Evolutionary conservation across 2,113 vertebrate species (phyloP).

Genomic region (Nipponia nippon): DNA sequence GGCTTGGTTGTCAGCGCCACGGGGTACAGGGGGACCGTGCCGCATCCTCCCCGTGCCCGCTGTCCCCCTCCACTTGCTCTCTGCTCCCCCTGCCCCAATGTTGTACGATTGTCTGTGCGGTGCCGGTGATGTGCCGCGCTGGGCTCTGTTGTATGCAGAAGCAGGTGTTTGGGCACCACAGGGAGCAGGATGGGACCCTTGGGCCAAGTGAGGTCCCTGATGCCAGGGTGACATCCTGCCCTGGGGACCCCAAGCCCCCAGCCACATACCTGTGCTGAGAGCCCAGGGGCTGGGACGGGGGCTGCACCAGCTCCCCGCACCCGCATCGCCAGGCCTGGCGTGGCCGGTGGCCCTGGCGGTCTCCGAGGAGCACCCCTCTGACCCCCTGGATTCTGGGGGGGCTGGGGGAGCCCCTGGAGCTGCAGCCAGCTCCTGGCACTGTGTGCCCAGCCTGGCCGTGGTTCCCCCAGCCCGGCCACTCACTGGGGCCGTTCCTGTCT

Average conservation of each 20-base stretch:
- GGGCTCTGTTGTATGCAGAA: not conserved
- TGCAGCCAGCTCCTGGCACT: not conserved
- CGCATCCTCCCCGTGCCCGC: fast-evolving
- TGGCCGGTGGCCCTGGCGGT: not conserved
- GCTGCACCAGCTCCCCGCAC: not conserved
- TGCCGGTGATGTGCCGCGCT: not conserved
- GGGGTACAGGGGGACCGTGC: not conserved
- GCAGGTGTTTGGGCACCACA: not conserved
- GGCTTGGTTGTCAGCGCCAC: not conserved
- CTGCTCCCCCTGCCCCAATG: not conserved
- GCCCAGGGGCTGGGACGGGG: fast-evolving
- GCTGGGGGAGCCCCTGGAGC: not conserved
- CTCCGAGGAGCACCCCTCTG: not conserved
- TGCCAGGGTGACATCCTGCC: not conserved
- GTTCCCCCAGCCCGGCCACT: not conserved
- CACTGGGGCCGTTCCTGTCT: not conserved
- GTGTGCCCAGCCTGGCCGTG: not conserved
- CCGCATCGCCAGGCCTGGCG: not conserved
- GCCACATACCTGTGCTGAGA: not conserved
- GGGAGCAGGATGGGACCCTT: not conserved
- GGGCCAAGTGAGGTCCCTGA: not conserved
- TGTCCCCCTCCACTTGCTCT: not conserved
- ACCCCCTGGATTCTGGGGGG: not conserved
- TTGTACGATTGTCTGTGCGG: fast-evolving
- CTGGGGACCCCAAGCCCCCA: not conserved